Percentiles rank a stretch among this genome's conserved stretches.
Evolutionary conservation across 92 coral and sea anemone species (phyloP).

Genomic region (Meandrina meandrites): DNA sequence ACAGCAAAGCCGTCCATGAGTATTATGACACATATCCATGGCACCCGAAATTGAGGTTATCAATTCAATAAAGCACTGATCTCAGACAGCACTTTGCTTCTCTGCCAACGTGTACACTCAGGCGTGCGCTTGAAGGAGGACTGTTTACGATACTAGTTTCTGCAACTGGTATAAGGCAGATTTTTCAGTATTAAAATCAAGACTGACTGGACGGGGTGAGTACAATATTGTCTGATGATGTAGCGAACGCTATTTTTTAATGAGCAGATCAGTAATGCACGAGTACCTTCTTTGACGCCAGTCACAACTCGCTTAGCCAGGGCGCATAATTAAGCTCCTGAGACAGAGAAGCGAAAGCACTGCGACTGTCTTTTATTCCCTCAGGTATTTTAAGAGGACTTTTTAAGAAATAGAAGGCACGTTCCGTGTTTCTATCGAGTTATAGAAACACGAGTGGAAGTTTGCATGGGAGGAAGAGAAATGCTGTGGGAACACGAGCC

Average conservation of each 20-base stretch:
- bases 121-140: background rate
- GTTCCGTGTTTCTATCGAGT: no score
- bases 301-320: no score
- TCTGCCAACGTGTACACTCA: background rate
- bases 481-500: no score
- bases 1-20: background rate
- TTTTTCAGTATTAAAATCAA: background rate
- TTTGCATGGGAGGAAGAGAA: no score
- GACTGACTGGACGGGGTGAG: background rate
- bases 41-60: background rate
- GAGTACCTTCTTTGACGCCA: no score
- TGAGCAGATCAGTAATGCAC: background rate
- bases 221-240: background rate
- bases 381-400: no score
- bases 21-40: background rate
- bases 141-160: background rate
- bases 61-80: background rate
- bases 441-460: no score
- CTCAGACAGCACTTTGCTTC: background rate
- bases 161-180: background rate
- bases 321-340: no score
- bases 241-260: background rate
- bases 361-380: no score
- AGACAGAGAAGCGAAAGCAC: no score
- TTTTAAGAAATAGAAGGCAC: no score